Evolutionary conservation across 2,113 vertebrate species (phyloP).

Genomic region (Alectura lathami): DNA sequence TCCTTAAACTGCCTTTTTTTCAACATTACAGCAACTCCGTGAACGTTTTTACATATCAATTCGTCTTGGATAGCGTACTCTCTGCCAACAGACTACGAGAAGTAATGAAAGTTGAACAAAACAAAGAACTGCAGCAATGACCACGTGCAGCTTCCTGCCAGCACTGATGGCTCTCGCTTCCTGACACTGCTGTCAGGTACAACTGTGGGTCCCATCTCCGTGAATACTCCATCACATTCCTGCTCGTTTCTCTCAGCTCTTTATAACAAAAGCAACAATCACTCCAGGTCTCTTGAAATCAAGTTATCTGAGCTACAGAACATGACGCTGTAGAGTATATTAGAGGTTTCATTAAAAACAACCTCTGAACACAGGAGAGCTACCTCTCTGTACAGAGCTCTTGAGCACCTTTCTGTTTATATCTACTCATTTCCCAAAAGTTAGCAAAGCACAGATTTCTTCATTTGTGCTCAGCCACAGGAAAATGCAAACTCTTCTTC

Average conservation of each 20-base stretch:
- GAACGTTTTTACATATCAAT: slow-evolving; percentile 1
- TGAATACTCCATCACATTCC: neutral
- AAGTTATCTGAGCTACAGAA: neutral
- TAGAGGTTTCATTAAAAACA: neutral
- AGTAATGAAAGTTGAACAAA: slow-evolving; percentile 1
- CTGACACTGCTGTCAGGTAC: neutral
- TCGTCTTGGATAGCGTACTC: neutral
- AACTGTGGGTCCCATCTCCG: rapidly evolving
- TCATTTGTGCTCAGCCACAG: neutral
- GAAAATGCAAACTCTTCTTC: neutral
- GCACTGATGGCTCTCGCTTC: neutral
- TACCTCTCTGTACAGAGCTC: neutral
- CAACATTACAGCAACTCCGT: neutral
- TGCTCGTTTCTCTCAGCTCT: neutral
- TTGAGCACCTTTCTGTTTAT: neutral
- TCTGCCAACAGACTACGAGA: neutral
- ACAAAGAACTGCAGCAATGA: neutral
- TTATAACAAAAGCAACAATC: neutral
- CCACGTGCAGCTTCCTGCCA: neutral
- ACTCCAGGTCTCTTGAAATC: neutral
- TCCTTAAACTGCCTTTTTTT: neutral
- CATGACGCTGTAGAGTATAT: neutral
- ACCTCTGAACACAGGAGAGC: neutral
- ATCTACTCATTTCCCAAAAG: neutral
- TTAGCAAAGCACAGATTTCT: rapidly evolving